Percentiles rank a stretch among this genome's conserved stretches.
phyloP scores from a whole-genome alignment of 2,888 invertebrate species.

The Mylabris sibirica region DNA sequence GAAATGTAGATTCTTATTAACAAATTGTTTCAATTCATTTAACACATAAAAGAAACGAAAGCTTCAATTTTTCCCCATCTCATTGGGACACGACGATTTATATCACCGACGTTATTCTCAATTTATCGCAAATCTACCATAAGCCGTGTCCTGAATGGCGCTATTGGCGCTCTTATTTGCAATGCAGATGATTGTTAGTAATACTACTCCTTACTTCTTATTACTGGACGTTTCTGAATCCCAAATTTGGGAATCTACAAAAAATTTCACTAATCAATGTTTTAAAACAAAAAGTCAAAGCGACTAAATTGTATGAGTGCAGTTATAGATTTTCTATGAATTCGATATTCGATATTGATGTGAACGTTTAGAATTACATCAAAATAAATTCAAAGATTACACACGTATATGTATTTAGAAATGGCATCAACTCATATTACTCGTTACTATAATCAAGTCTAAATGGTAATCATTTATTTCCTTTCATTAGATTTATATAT shows the following conservation, averaged over 20 bases:
- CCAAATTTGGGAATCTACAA: conserved; percentile 54
- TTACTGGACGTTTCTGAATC: conserved; percentile 46
- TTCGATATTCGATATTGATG: neutral
- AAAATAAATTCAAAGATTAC: conserved; percentile 2
- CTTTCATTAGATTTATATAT: conserved; percentile 1
- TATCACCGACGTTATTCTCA: conserved; percentile 46
- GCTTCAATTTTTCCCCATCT: conserved; percentile 13
- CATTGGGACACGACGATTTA: conserved; percentile 47
- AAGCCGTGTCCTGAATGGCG: conserved; percentile 55
- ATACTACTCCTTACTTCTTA: conserved; percentile 40
- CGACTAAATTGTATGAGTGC: too few species aligned
- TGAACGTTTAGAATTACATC: neutral
- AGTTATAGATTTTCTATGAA: neutral
- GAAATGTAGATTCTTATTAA: neutral
- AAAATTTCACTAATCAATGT: too few species aligned
- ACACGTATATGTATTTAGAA: neutral
- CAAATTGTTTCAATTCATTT: neutral
- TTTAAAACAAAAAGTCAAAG: too few species aligned
- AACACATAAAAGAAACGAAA: neutral
- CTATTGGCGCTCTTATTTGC: conserved; percentile 54
- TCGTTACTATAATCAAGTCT: neutral
- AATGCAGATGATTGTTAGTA: conserved; percentile 54
- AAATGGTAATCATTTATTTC: neutral
- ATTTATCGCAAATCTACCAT: conserved; percentile 53
- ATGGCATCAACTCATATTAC: conserved; percentile 2